Base-by-base conservation (phyloP, 2,113 vertebrate species). In the Numenius arquata region DNA sequence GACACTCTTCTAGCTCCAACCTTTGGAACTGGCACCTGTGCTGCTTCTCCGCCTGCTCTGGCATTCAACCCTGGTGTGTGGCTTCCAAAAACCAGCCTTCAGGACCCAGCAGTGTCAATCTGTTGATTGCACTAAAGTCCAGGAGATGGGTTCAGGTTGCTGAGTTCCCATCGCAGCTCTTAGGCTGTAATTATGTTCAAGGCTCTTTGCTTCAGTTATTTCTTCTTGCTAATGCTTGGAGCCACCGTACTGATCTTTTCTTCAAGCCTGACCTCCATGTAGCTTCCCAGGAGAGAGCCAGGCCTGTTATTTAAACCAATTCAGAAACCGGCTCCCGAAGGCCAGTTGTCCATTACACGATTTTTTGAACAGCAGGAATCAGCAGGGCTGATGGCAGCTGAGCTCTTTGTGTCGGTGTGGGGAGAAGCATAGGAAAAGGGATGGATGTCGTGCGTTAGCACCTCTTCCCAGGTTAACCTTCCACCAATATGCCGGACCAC, bases 101-200 rank as follows among this genome's bases (percentile, higher is more conserved):
- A 82, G 67, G 85, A 85, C 79, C 79, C 77, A 89, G 79, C 81
- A 88, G 85, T 86, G 72, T 96, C 95, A 97, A 85, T 93, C 83
- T 92, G 67, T 80, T 78, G 86, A 94, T 91, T 88, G 87, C 86
- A 74, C 59, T 88, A 25, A 71, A 66, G 87, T 91, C 71, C 55
- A 40, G 55, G 77, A 95, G 89, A 95, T 70, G 71, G 74, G 48
- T 94, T 91, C 89, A 87, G 93, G 91, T 95, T 67, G 0, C 61
- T 1, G 56, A 88, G 93, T 32, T 95, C 87, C 84, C 63, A 91
- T 61, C 8, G 1, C 66, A 83, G 89, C 91, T 96, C 74, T 94
- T 85, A 93, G 74, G 32, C 74, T 85, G 62, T 92, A 96, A 93
- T 97, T 95, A 96, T 48, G 80, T 89, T 93, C 90, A 82, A 91